A percentile compares a stretch with the other conserved stretches of the same genome.
These are phyloP conservation scores for Semaprochilodus insignis DNA, from an alignment of 2,797 vertebrate species.

Conservation along the genomic window DNA sequence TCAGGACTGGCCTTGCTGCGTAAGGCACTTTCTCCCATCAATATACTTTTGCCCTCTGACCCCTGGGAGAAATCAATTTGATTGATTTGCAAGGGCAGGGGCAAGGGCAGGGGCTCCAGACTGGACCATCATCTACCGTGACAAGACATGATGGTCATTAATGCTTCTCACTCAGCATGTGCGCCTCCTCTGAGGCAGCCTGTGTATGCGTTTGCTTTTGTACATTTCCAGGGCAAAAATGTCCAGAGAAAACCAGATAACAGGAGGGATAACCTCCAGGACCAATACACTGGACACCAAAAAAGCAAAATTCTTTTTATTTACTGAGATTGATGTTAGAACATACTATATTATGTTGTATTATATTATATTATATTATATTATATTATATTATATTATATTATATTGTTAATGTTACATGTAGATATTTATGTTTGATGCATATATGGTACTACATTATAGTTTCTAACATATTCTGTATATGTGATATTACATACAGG, in stretches of 20 bases:
- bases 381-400: too few species aligned
- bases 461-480: too few species aligned
- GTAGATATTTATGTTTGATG: too few species aligned
- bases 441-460: too few species aligned
- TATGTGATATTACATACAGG: too few species aligned
- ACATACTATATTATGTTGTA: too few species aligned
- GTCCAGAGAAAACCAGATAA: background rate
- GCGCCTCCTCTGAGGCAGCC: background rate
- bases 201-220: background rate
- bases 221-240: background rate
- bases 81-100: constrained; percentile 85
- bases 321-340: too few species aligned
- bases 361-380: too few species aligned
- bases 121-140: constrained; percentile 82
- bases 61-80: constrained; percentile 87
- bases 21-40: constrained; percentile 91
- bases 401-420: too few species aligned
- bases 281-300: too few species aligned
- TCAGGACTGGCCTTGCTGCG: constrained; percentile 84
- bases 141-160: constrained; percentile 80
- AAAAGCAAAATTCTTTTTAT: too few species aligned
- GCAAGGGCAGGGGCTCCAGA: constrained; percentile 81
- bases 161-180: constrained; percentile 60
- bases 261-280: too few species aligned
- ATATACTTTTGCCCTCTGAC: constrained; percentile 89